Base-by-base conservation (phyloP, 2,888 invertebrate species). In the Caenorhabditis japonica region DNA sequence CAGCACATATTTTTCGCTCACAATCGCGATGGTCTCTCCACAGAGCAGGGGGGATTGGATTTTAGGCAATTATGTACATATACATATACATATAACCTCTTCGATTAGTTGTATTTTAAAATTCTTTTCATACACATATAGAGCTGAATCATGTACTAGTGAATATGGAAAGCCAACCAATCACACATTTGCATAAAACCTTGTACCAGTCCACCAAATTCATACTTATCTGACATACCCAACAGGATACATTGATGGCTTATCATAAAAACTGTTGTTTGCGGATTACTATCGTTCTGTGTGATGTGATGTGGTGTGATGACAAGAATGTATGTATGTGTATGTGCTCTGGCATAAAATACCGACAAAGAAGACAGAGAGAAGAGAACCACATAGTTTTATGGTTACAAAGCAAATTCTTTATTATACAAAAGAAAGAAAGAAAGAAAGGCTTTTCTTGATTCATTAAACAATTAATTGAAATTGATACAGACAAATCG, bases 211-310 rank as follows among this genome's bases (percentile, higher is more conserved):
- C n/a, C n/a, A n/a, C n/a, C n/a, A n/a, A n/a, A n/a, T n/a, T n/a
- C n/a, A n/a, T n/a, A n/a, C n/a, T n/a, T n/a, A n/a, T n/a, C n/a
- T 15, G 23, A 43, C 19, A 43, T 10, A 10, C 23, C 1, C 15
- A 13, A 13, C 25, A 19, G 36, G 44, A 58, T 58, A 25, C 44
- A 44, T 25, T 17, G 15, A 49, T 47, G 49, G 41, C 21, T 59
- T 49, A 59, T 59, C 59, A 43, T n/a, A 8, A 21, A n/a, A 34
- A 34, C 21, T 43, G 15, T 38, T 66, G 49, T 66, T 66, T 66
- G 55, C 49, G 64, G 64, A 66, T 55, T 59, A 59, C 49, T 41
- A 12, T 21, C 19, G 43, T 41, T 51, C 10, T 30, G 30, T 30
- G 30, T 51, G 46, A 2, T n/a, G n/a, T n/a, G n/a, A n/a, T n/a